Conservation (phyloP, 2,797 vertebrate genomes). For the Sparus aurata region DNA sequence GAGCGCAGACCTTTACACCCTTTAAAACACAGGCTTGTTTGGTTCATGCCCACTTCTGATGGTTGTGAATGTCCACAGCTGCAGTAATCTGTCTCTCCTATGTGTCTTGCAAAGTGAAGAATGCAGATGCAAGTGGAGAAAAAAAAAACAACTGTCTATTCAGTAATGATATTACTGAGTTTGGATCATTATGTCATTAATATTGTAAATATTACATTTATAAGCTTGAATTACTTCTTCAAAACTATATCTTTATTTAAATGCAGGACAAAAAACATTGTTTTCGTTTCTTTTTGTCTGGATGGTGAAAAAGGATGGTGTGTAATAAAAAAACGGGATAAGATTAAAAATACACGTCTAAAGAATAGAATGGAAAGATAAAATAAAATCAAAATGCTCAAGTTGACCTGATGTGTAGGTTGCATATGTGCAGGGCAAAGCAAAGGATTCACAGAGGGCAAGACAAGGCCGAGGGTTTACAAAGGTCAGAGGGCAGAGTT, state of each 20-base stretch:
- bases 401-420: background rate
- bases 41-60: constrained; percentile 18
- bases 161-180: too few relatives aligned
- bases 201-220: too few relatives aligned
- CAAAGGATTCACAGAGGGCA: background rate
- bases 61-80: constrained; percentile 35
- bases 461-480: background rate
- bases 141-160: background rate
- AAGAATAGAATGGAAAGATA: background rate
- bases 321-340: background rate
- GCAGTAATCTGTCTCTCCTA: constrained; percentile 15
- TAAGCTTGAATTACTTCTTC: too few relatives aligned
- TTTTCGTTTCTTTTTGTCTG: too few relatives aligned
- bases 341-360: background rate
- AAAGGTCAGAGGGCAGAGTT: constrained; percentile 12
- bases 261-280: background rate
- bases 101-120: constrained; percentile 27
- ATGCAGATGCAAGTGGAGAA: background rate
- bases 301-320: too few relatives aligned
- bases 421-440: background rate
- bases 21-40: constrained; percentile 20
- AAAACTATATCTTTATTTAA: background rate
- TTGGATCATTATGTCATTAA: too few relatives aligned
- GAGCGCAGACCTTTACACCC: constrained; percentile 18
- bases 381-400: background rate